Evolutionary conservation across 2,113 vertebrate species (phyloP).

Genomic region (Macheiramphus alcinus): DNA sequence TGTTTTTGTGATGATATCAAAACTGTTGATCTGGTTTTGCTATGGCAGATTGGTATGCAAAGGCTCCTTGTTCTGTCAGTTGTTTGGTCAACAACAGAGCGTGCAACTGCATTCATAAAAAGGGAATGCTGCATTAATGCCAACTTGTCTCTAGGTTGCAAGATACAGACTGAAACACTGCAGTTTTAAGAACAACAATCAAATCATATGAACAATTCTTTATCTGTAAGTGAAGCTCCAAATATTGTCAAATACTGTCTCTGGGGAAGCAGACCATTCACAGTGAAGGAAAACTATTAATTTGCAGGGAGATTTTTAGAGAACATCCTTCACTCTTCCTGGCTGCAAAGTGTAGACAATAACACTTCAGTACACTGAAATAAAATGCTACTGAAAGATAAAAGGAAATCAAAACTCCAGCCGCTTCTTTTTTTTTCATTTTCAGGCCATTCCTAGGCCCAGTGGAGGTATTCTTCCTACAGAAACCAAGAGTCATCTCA

Average conservation of each 20-base stretch:
- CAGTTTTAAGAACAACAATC: not conserved
- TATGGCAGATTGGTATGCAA: not conserved
- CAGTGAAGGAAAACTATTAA: not conserved
- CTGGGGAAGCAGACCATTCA: not conserved
- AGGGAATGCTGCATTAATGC: not conserved
- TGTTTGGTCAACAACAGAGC: not conserved
- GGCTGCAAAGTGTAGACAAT: not conserved
- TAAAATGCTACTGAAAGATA: not conserved
- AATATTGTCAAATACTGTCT: not conserved
- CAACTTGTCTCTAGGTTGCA: not conserved
- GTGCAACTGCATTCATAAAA: not conserved
- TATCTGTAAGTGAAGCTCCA: not conserved
- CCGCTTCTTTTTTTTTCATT: not conserved
- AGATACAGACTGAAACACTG: not conserved
- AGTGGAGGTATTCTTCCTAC: not conserved
- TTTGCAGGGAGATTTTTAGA: not conserved
- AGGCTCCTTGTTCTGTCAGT: not conserved
- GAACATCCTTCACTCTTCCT: not conserved
- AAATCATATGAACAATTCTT: not conserved
- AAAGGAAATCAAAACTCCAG: not conserved
- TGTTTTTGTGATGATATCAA: not conserved
- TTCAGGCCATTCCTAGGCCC: not conserved
- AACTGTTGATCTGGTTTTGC: not conserved
- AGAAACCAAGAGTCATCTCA: not conserved
- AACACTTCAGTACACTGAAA: not conserved